Evolutionary conservation across 2,888 invertebrate genomes (phyloP).

Genomic region (Eueremaeus valkanovi): DNA sequence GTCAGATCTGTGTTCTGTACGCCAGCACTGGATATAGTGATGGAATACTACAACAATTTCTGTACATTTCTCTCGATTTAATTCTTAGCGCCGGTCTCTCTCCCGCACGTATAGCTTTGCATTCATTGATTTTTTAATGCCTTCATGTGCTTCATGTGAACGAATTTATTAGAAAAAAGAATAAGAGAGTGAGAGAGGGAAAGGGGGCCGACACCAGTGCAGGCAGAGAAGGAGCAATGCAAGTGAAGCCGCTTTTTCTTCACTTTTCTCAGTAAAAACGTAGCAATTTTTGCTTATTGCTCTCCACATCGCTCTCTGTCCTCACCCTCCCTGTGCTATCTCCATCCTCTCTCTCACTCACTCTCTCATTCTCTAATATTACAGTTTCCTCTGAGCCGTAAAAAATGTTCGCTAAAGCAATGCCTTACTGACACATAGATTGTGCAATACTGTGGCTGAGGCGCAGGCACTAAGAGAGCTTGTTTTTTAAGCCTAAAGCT

Average conservation of each 20-base stretch:
- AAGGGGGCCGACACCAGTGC: not conserved
- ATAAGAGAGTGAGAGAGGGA: too few species aligned
- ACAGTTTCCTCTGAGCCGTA: conserved; percentile 30
- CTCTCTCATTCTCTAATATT: conserved; percentile 10
- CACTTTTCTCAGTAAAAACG: conserved; percentile 23
- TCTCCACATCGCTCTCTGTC: conserved; percentile 15
- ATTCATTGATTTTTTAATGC: conserved; percentile 30
- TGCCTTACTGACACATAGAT: conserved; percentile 31
- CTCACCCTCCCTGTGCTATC: conserved; percentile 17
- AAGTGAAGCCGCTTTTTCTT: conserved; percentile 22
- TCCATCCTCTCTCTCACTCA: not conserved
- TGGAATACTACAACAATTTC: not conserved
- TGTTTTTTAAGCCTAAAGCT: conserved; percentile 32
- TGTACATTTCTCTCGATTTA: conserved; percentile 35
- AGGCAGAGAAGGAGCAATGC: not conserved
- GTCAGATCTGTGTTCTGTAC: not conserved
- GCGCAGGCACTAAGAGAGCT: conserved; percentile 7
- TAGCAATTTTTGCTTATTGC: conserved; percentile 9
- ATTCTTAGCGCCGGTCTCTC: conserved; percentile 15
- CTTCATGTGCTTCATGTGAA: conserved; percentile 9
- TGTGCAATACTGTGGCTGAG: conserved; percentile 10
- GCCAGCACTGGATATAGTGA: not conserved
- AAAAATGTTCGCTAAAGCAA: conserved; percentile 27
- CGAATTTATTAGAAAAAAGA: conserved; percentile 25
- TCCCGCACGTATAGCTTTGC: conserved; percentile 14